Conservation (phyloP, 2,113 vertebrate species). For the Lipophrys pholis region DNA sequence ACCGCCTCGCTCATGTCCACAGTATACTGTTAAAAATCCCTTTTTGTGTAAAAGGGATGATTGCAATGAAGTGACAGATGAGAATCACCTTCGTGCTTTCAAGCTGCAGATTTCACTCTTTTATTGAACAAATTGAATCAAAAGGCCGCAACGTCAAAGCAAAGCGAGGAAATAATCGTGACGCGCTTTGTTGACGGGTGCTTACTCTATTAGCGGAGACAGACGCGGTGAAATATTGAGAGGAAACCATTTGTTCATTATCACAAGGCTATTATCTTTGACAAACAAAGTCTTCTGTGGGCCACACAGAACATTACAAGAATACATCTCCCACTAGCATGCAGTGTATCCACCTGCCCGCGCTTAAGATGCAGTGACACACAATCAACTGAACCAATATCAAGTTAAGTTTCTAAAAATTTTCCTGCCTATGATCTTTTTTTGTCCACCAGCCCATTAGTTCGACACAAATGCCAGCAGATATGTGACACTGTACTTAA, state of each 20-base stretch:
- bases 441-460: background rate
- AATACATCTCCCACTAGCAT: conserved; percentile 28
- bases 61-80: background rate
- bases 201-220: conserved; percentile 17
- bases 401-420: conserved; percentile 6
- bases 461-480: background rate
- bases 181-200: conserved; percentile 26
- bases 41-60: background rate
- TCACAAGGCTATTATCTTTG: conserved; percentile 59
- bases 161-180: conserved; percentile 5
- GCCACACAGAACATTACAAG: conserved; percentile 35
- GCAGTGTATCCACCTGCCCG: conserved; percentile 10
- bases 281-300: conserved; percentile 44
- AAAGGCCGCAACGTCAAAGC: conserved; percentile 2
- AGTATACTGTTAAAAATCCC: background rate
- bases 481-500: background rate
- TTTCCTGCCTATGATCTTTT: background rate
- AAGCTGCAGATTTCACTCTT: conserved; percentile 2
- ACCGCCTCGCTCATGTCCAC: background rate
- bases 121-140: conserved; percentile 13
- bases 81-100: background rate
- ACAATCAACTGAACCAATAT: background rate
- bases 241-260: conserved; percentile 55
- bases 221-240: conserved; percentile 24
- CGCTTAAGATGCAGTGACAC: conserved; percentile 3